Evolutionary conservation across 1,140 invertebrate genomes (phyloP), one percentile per base, ranked within the genome.

Genomic region (Macrobrachium rosenbergii): DNA sequence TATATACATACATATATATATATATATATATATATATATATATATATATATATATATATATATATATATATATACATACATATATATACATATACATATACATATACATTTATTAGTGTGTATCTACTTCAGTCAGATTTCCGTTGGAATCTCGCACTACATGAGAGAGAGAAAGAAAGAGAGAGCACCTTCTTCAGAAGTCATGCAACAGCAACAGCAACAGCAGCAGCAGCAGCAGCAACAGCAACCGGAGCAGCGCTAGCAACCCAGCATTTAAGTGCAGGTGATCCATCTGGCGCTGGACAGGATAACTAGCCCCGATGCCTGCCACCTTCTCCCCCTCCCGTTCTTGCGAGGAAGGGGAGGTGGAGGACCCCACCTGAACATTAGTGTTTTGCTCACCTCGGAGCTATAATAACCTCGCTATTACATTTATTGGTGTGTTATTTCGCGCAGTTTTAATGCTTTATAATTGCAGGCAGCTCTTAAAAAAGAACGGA

Each of bases 21-120:
- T 58, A 78, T 58, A 60, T 58, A 60, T 23, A 23, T 58, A 60
- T 52, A 78, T 58, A 60, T 58, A 60, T 58, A 60, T 58, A 78
- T 23, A 60, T 58, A 62, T 58, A 60, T 58, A 78, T 58, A 78
- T 58, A 52, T 58, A 78, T 23, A 60, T 58, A 60, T 23, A 62
- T 58, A 60, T 58, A 78, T 58, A 60, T 58, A 60, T 23, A 60
- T 77, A 77, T 77, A 77, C 58, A 77, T 77, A 77, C 58, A 77
- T 77, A 77, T 77, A 52, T 77, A 77, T 77, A 58, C 58, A 77
- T 77, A 58, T 77, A 77, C 58, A 77, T 77, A 58, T 77, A 77
- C n/a, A 77, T 52, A 58, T 76, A 14, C 37, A 76, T 76, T 0
- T 76, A 76, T 76, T 0, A 52, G 45, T 76, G 14, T 23, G 19